Percentiles rank a stretch among this genome's conserved stretches.
Conservation (phyloP, 2,113 vertebrate species). For the Coracopsis vasa region DNA sequence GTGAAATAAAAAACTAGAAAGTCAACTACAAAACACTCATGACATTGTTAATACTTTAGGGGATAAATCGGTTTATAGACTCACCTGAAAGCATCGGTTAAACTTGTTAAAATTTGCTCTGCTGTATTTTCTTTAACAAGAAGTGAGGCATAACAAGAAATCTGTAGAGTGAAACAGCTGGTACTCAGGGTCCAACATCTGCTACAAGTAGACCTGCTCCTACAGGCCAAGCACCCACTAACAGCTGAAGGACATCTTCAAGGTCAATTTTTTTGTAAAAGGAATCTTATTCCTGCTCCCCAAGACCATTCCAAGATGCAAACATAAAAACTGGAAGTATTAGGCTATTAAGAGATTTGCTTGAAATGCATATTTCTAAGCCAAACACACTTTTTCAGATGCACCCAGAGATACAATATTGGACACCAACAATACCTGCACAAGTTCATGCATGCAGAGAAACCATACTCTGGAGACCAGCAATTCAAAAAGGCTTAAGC, state of each 20-base stretch:
- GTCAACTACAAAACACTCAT: not conserved
- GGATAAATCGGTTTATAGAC: not conserved
- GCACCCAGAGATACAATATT: not conserved
- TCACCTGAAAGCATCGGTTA: not conserved
- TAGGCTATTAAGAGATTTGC: not conserved
- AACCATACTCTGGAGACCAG: not conserved
- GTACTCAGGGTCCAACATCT: not conserved
- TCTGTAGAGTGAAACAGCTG: not conserved
- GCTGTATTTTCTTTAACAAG: not conserved
- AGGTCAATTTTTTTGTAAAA: not conserved
- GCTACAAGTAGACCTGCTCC: not conserved
- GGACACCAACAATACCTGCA: not conserved
- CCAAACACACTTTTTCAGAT: not conserved
- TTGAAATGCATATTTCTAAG: not conserved
- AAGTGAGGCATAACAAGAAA: not conserved
- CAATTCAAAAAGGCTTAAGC: not conserved
- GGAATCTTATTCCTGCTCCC: not conserved
- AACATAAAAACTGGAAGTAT: not conserved
- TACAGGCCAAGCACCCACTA: not conserved
- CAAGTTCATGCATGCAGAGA: accelerated
- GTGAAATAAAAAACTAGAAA: not conserved
- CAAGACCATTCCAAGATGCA: not conserved
- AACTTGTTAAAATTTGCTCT: not conserved
- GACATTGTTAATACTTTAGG: not conserved
- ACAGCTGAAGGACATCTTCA: not conserved